Conservation (phyloP, 2,113 vertebrate species). For the Ceyx cyanopectus region DNA sequence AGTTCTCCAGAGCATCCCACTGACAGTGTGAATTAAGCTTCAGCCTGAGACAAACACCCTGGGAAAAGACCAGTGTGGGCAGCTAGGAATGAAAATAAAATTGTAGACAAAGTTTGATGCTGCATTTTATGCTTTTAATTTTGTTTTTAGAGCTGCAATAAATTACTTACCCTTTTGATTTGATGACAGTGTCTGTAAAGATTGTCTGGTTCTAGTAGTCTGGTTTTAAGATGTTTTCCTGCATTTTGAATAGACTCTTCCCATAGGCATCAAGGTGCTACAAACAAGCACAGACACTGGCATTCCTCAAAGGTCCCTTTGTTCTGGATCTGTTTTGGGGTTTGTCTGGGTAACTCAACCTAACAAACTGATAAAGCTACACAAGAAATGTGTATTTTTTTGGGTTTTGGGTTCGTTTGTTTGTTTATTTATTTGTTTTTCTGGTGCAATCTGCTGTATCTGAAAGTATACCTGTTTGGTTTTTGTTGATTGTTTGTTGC, state of each 20-base stretch:
- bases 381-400: neutral
- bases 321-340: neutral
- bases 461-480: neutral
- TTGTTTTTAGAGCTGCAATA: neutral
- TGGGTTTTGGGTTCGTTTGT: neutral
- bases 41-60: neutral
- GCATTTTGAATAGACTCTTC: neutral
- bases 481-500: neutral
- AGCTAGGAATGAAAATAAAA: neutral
- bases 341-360: neutral
- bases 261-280: neutral
- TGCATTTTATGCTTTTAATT: neutral
- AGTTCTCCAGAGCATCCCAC: neutral
- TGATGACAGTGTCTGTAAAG: neutral
- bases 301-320: neutral
- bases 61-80: neutral
- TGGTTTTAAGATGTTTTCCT: neutral
- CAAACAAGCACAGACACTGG: neutral
- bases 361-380: neutral
- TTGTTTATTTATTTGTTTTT: too few relatives aligned
- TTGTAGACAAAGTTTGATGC: neutral
- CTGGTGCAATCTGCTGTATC: neutral
- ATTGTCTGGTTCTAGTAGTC: neutral
- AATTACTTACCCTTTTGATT: neutral
- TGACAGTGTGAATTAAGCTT: neutral